Conservation (phyloP, 2,113 vertebrate species). For the Trochalopteron elliotii region DNA sequence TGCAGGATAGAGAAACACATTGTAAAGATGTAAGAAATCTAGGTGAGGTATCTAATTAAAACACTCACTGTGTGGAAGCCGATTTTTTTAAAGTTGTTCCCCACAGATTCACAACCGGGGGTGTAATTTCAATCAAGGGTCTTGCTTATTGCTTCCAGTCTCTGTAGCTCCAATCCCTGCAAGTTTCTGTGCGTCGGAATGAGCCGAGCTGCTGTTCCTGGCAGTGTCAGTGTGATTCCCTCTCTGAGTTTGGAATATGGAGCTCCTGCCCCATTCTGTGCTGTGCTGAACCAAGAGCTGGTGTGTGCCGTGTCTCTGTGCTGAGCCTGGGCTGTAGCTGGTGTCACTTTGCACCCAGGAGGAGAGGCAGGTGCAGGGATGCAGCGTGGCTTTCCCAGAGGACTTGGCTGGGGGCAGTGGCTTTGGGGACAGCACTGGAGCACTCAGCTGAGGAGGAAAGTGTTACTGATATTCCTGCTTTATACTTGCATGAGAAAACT, state of each 20-base stretch:
- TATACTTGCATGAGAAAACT: background rate
- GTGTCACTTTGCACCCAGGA: background rate
- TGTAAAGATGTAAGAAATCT: background rate
- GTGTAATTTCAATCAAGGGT: background rate
- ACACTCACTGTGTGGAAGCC: background rate
- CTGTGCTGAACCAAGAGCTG: rapidly evolving
- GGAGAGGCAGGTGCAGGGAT: background rate
- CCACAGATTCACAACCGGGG: background rate
- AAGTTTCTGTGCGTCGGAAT: background rate
- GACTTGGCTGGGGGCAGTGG: rapidly evolving
- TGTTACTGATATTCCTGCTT: background rate
- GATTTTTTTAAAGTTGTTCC: conserved; percentile 4
- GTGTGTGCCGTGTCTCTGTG: rapidly evolving
- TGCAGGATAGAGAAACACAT: background rate
- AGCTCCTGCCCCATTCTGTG: background rate
- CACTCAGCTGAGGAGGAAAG: background rate
- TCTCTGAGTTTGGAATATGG: background rate
- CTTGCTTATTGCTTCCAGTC: background rate
- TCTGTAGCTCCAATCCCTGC: background rate
- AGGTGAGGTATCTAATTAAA: conserved; percentile 59
- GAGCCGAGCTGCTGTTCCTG: background rate
- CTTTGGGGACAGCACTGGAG: background rate
- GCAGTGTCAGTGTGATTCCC: background rate
- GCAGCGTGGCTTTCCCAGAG: rapidly evolving
- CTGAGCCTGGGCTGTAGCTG: background rate